Conservation (phyloP, 2,888 invertebrate genomes). For the Chymomyza amoena region DNA sequence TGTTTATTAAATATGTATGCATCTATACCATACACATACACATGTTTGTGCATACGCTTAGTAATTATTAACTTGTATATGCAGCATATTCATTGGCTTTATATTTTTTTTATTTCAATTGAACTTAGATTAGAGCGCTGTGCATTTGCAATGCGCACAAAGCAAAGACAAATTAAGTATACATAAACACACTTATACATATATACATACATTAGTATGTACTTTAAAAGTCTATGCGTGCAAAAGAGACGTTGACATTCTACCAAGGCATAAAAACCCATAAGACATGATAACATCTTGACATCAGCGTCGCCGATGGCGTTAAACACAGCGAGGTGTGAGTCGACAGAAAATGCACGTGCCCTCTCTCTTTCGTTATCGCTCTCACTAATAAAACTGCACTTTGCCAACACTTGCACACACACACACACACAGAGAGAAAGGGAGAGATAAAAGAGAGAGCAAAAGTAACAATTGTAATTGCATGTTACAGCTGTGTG, state of each 20-base stretch:
- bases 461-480: conserved; percentile 5
- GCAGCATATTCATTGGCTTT: neutral
- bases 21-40: neutral
- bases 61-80: neutral
- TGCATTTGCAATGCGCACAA: conserved; percentile 21
- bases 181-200: neutral
- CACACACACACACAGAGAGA: neutral
- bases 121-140: conserved; percentile 49
- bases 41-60: neutral
- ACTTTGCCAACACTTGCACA: conserved; percentile 9
- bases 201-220: conserved; percentile 2
- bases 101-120: conserved; percentile 38
- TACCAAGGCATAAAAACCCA: conserved; percentile 31
- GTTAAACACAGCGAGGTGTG: conserved; percentile 1
- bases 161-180: neutral
- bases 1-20: conserved; percentile 6
- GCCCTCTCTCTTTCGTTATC: too few relatives aligned
- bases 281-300: conserved; percentile 56
- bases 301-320: conserved; percentile 38
- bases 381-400: neutral
- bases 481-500: conserved; percentile 21
- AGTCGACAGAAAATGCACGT: neutral
- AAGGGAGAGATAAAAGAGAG: too few relatives aligned
- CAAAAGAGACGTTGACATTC: conserved; percentile 44
- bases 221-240: neutral